phyloP scores from a whole-genome alignment of 2,888 invertebrate species.

The Microplitis deprimator region DNA sequence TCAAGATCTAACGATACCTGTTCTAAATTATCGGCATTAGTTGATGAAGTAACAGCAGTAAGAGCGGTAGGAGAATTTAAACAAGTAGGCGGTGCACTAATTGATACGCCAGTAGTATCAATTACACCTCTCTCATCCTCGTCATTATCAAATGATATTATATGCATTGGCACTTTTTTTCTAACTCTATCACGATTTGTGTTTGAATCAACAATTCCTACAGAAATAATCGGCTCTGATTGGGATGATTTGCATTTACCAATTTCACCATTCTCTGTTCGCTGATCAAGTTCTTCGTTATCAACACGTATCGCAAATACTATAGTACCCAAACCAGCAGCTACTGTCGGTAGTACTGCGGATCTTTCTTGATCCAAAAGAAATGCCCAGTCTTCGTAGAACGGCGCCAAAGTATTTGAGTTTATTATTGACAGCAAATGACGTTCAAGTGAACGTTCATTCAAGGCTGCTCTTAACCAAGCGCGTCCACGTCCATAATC shows the following conservation, averaged over 20 bases:
- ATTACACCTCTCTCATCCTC: slow-evolving; percentile 57
- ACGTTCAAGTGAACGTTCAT: slow-evolving; percentile 91
- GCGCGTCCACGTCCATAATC: slow-evolving; percentile 88
- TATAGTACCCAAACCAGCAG: slow-evolving; percentile 89
- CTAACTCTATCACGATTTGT: slow-evolving; percentile 70
- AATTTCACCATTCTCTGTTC: slow-evolving; percentile 71
- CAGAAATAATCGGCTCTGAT: slow-evolving; percentile 81
- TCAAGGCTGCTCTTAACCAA: slow-evolving; percentile 90
- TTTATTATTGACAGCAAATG: slow-evolving; percentile 68
- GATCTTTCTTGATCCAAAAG: slow-evolving; percentile 85
- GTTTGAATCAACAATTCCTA: slow-evolving; percentile 67
- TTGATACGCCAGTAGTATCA: slow-evolving; percentile 63
- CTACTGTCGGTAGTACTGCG: slow-evolving; percentile 86
- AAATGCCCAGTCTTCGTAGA: slow-evolving; percentile 91
- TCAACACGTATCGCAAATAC: slow-evolving; percentile 94
- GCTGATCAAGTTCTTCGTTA: slow-evolving; percentile 84
- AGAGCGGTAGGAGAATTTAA: slow-evolving; percentile 76
- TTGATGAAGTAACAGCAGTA: slow-evolving; percentile 27
- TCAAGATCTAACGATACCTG: slow-evolving; percentile 15
- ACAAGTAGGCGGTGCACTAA: slow-evolving; percentile 78
- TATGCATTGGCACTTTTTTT: slow-evolving; percentile 77
- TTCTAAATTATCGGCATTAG: no score
- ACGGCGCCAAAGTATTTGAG: slow-evolving; percentile 57
- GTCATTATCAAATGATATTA: slow-evolving; percentile 81
- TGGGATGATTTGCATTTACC: slow-evolving; percentile 69